Conservation (phyloP, 2,888 invertebrate genomes). For the Acronicta alni region DNA sequence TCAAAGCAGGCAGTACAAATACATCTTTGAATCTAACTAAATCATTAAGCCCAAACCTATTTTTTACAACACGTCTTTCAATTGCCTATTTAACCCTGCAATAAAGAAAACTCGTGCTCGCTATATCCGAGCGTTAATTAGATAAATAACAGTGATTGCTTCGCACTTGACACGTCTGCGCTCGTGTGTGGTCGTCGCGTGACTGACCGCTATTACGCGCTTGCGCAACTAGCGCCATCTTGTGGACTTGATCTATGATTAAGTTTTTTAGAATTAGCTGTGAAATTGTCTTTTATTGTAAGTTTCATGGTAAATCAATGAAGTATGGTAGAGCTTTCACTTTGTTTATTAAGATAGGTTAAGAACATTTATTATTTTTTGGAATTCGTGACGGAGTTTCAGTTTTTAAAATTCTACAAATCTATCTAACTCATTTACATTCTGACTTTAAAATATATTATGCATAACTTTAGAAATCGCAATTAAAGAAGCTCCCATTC, state of each 20-base stretch:
- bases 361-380: constrained; percentile 6
- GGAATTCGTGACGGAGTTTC: neutral
- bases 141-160: constrained; percentile 73
- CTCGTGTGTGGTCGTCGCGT: constrained; percentile 82
- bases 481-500: neutral
- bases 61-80: constrained; percentile 12
- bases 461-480: neutral
- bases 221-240: constrained; percentile 71
- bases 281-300: constrained; percentile 57
- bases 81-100: constrained; percentile 31
- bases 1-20: no score
- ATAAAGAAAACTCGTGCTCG: constrained; percentile 45
- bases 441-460: no score
- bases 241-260: constrained; percentile 63
- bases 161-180: constrained; percentile 67
- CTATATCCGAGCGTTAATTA: constrained; percentile 66
- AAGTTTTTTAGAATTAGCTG: constrained; percentile 53
- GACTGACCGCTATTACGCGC: constrained; percentile 74
- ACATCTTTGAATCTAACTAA: neutral
- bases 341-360: constrained; percentile 15
- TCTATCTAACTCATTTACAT: no score
- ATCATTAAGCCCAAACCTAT: constrained; percentile 4
- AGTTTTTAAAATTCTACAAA: no score
- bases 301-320: constrained; percentile 35
- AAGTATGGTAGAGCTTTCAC: constrained; percentile 39